These are phyloP conservation scores for Phenganax subtilis DNA, from an alignment of 92 coral and sea anemone genomes.

Conservation along the genomic window DNA sequence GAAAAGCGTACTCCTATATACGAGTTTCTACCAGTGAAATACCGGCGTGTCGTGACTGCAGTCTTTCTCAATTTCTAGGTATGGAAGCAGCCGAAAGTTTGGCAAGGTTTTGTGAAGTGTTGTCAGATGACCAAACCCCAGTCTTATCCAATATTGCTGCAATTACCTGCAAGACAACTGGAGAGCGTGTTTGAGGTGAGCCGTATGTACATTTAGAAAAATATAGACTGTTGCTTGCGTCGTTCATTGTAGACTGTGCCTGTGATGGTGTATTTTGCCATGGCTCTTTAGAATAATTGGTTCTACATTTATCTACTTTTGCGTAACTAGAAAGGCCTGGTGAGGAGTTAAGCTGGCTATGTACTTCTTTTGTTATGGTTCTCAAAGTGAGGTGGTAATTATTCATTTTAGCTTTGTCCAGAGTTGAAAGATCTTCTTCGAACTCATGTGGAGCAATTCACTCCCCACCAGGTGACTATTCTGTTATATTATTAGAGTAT, in stretches of 20 bases:
- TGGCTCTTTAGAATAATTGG: neutral
- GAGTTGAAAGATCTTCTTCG: conserved; percentile 87
- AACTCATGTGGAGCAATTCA: conserved; percentile 92
- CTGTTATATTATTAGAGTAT: too few species aligned
- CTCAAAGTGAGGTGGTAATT: neutral
- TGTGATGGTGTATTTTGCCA: neutral
- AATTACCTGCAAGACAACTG: conserved; percentile 87
- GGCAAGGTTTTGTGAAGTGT: conserved; percentile 99
- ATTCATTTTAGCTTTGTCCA: conserved; percentile 67
- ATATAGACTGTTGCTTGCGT: neutral
- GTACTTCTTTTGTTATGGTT: neutral
- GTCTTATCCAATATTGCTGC: conserved; percentile 91
- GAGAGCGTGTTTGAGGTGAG: conserved; percentile 98
- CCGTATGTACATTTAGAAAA: too few species aligned
- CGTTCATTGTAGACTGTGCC: too few species aligned
- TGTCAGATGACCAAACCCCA: conserved; percentile 99
- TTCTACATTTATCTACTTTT: neutral
- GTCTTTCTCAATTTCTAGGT: conserved; percentile 51
- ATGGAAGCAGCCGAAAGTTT: conserved; percentile 99
- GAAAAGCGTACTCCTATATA: too few species aligned
- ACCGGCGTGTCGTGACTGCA: neutral
- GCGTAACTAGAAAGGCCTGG: too few species aligned
- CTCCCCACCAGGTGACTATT: conserved; percentile 89
- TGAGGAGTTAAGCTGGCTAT: too few species aligned
- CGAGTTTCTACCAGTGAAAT: too few species aligned